phyloP scores from a whole-genome alignment of 2,797 vertebrate species.

The Xenentodon cancila region DNA sequence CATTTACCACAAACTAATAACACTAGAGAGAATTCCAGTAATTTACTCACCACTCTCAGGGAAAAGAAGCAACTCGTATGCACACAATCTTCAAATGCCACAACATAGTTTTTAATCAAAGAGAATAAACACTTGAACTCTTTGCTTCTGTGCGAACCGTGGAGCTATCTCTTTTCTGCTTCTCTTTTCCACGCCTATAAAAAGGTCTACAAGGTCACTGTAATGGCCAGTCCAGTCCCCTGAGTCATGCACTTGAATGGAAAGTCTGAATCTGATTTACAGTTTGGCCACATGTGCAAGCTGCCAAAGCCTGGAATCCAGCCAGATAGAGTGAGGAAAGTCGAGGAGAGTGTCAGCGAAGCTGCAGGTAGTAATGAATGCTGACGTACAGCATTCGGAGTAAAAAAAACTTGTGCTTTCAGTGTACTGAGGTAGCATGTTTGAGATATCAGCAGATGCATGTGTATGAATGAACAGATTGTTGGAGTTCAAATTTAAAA shows the following conservation, averaged over 20 bases:
- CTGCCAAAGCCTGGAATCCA: conserved; percentile 66
- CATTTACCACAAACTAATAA: conserved; percentile 40
- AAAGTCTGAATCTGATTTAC: conserved; percentile 82
- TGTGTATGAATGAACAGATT: not conserved
- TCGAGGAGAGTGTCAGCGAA: conserved; percentile 48
- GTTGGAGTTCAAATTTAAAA: conserved; percentile 10
- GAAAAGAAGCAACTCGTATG: conserved; percentile 40
- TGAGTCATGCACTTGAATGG: conserved; percentile 72
- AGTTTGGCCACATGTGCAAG: conserved; percentile 75
- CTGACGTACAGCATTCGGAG: conserved; percentile 10
- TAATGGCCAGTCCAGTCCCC: conserved; percentile 73
- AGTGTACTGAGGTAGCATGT: no score
- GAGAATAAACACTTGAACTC: conserved; percentile 60
- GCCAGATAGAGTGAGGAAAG: conserved; percentile 60
- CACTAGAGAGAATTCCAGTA: conserved; percentile 27
- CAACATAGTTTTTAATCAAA: conserved; percentile 74
- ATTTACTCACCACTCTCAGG: conserved; percentile 10
- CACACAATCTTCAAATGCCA: conserved; percentile 67
- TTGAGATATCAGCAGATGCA: no score
- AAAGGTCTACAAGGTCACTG: conserved; percentile 76
- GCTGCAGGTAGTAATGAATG: conserved; percentile 58
- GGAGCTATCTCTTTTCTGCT: conserved; percentile 56
- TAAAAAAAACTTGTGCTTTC: not conserved
- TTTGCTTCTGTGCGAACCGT: conserved; percentile 66
- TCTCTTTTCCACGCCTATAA: conserved; percentile 73